A percentile compares a stretch with the other conserved stretches of the same genome.
phyloP scores from a whole-genome alignment of 2,797 vertebrate genomes.

The Sebastes oblongus region DNA sequence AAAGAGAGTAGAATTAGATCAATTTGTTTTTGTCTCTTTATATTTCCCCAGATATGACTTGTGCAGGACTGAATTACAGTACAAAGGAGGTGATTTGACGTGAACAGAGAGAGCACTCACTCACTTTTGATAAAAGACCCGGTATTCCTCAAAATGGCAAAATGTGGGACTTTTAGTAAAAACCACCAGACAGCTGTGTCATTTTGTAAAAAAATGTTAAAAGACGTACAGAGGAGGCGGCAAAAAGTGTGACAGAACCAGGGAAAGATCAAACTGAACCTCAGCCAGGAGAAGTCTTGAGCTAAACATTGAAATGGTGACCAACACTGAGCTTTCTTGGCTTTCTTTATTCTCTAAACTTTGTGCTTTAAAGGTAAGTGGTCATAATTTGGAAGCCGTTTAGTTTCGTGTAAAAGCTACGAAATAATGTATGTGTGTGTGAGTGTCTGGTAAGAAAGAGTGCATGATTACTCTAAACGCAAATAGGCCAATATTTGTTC shows the following conservation, averaged over 20 bases:
- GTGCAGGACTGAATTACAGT: background rate
- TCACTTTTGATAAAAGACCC: background rate
- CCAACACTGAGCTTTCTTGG: background rate
- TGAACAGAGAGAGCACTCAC: background rate
- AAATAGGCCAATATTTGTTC: conserved; percentile 46
- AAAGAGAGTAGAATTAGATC: background rate
- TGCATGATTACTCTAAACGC: conserved; percentile 1
- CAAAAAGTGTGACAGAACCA: background rate
- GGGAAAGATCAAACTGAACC: background rate
- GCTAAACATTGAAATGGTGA: background rate
- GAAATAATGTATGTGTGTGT: background rate
- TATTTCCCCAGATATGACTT: background rate
- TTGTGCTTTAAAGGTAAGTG: background rate
- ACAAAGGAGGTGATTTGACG: background rate
- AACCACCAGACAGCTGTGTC: background rate
- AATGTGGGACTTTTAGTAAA: background rate
- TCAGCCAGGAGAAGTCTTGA: background rate
- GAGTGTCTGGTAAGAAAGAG: background rate
- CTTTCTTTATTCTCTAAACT: background rate
- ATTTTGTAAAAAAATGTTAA: background rate
- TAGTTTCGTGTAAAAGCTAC: background rate
- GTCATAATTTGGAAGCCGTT: background rate
- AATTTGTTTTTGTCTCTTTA: background rate
- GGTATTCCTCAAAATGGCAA: background rate
- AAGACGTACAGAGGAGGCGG: background rate